Percentiles rank a stretch among this genome's conserved stretches.
These are phyloP conservation scores for Orchesella cincta DNA, from an alignment of 1,140 invertebrate genomes.

Conservation along the genomic window DNA sequence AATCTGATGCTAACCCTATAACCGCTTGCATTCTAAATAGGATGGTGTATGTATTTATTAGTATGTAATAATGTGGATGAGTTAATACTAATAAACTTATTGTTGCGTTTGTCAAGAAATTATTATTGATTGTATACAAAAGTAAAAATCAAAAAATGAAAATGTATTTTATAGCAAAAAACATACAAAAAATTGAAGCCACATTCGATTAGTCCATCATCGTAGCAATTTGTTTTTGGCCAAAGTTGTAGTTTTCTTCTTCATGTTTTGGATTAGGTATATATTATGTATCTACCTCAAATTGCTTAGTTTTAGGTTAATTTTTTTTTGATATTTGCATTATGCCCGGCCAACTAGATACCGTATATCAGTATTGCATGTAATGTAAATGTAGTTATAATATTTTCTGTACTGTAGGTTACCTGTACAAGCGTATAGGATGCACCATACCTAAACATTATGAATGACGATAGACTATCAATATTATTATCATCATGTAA, in stretches of 20 bases:
- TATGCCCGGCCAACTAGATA: not conserved
- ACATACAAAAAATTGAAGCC: not conserved
- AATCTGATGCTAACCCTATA: too few species aligned
- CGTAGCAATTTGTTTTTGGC: not conserved
- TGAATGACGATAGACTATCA: not conserved
- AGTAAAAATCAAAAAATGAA: not conserved
- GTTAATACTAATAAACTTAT: too few species aligned
- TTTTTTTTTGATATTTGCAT: slow-evolving; percentile 3
- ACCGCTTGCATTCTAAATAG: too few species aligned
- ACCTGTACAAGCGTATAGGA: slow-evolving; percentile 25
- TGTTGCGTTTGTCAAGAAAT: not conserved
- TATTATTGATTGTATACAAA: not conserved
- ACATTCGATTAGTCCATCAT: slow-evolving; percentile 21
- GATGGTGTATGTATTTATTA: too few species aligned
- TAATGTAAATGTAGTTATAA: not conserved
- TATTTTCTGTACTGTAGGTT: not conserved
- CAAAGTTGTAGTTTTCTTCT: too few species aligned
- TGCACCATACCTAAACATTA: slow-evolving; percentile 5
- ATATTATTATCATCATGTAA: not conserved
- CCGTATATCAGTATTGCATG: not conserved
- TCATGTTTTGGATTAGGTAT: not conserved
- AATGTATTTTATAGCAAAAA: too few species aligned
- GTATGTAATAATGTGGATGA: too few species aligned
- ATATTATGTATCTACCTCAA: not conserved
- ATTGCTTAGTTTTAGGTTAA: not conserved